Base-by-base conservation (phyloP, 2,888 invertebrate species). In the Chironomus tentans region DNA sequence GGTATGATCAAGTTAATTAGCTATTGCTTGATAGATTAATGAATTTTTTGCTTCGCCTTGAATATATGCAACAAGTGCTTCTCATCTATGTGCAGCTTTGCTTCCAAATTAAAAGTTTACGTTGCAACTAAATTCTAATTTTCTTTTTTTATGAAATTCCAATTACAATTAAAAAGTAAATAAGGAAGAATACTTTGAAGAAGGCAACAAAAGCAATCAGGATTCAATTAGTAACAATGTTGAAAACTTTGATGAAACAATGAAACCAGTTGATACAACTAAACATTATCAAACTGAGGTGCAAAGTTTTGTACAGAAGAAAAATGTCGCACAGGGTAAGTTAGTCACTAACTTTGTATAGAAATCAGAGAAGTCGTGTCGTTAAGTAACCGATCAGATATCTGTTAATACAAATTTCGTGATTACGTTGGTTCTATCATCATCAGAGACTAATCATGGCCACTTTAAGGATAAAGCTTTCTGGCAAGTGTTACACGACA, bases 231-330 rank as follows among this genome's bases (percentile, higher is more conserved):
- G 15, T 12, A 21, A 13, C 7, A 18, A 65, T 24, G 7, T 13
- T 22, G 65, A 65, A 22, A 65, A 22, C 24, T 24, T 21, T 10
- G 65, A 13, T 2, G 65, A 65, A 10, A 1, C 65, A 13, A 12
- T 13, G 13, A 24, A 7, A 21, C 2, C n/a, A 3, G 10, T 24
- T 24, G 65, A 65, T 10, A 1, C 10, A 12, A 65, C 18, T 12
- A 65, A 65, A n/a, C 65, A 65, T 2, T 65, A 21, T 65, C 21
- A 18, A 22, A 65, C n/a, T 22, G 72, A 72, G n/a, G 72, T 72
- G 0, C 61, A 72, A 13, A 74, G 48, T 22, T 74, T 74, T 12
- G 65, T 74, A 15, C 74, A 74, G n/a, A 74, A 74, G 68, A 74
- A 74, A 22, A 74, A 74, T 48, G 10, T 68, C 2, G 74, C 68